These are phyloP conservation scores for Rapana venosa DNA, from an alignment of 2,888 invertebrate genomes.

Conservation along the genomic window DNA sequence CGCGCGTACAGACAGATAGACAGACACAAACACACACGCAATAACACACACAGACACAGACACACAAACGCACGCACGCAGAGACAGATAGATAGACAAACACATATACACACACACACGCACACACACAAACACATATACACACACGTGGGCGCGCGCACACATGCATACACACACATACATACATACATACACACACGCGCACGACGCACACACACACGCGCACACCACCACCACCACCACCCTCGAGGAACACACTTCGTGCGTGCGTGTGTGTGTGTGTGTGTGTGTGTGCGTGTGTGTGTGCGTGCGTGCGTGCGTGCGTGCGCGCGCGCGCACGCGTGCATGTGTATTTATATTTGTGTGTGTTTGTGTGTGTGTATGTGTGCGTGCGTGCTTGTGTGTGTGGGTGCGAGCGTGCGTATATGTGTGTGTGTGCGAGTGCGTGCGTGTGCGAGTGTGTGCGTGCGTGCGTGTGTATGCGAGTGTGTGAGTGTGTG, in stretches of 20 bases:
- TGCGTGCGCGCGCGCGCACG: not conserved
- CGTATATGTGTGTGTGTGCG: slow-evolving; percentile 11
- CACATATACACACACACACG: too few species aligned
- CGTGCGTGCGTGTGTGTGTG: not conserved
- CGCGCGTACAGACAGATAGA: too few species aligned
- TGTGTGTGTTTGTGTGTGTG: not conserved
- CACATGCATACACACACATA: too few species aligned
- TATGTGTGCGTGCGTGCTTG: not conserved
- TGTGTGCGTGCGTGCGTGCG: not conserved
- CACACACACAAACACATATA: too few species aligned
- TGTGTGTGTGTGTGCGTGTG: not conserved
- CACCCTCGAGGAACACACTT: too few species aligned
- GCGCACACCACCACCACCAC: too few species aligned
- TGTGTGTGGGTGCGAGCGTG: not conserved
- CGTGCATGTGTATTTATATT: not conserved
- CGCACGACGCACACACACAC: too few species aligned
- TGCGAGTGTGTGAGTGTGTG: slow-evolving; percentile 24
- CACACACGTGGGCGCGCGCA: too few species aligned
- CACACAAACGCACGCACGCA: not conserved
- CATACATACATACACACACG: too few species aligned
- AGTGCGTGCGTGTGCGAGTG: not conserved
- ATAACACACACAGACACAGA: not conserved
- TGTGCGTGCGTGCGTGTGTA: not conserved
- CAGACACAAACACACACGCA: too few species aligned
- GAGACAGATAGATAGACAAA: too few species aligned